Evolutionary conservation across 2,888 invertebrate species (phyloP).

Genomic region (Drosophila percnosoma): DNA sequence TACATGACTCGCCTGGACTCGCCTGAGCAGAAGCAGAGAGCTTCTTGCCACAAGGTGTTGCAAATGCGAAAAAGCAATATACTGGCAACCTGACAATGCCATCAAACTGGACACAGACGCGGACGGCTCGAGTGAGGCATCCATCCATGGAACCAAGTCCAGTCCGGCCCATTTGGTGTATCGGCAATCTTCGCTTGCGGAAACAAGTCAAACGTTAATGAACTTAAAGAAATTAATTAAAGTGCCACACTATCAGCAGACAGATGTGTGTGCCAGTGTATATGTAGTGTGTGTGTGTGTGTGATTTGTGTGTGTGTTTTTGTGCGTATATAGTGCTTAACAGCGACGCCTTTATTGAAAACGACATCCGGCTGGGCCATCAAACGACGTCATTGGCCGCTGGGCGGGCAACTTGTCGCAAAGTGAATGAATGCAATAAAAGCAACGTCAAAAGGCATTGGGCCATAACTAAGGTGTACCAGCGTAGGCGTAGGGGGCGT

Average conservation of each 20-base stretch:
- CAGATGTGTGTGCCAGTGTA: conserved; percentile 9
- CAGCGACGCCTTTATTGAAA: conserved; percentile 75
- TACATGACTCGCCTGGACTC: not conserved
- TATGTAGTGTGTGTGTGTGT: conserved; percentile 1
- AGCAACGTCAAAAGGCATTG: conserved; percentile 52
- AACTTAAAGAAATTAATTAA: conserved; percentile 81
- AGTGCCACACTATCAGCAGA: conserved; percentile 51
- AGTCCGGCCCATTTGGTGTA: conserved; percentile 59
- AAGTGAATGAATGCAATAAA: conserved; percentile 79
- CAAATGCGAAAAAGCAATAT: conserved; percentile 44
- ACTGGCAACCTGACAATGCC: conserved; percentile 44
- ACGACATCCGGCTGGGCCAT: conserved; percentile 73
- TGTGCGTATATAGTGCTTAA: conserved; percentile 55
- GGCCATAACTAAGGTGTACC: conserved; percentile 22
- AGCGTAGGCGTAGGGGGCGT: conserved; percentile 18
- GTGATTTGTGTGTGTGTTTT: conserved; percentile 7
- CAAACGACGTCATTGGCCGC: conserved; percentile 57
- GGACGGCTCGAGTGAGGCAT: not conserved
- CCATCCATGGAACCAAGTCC: conserved; percentile 1
- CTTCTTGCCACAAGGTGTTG: not conserved
- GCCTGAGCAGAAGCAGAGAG: not conserved
- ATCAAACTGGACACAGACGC: conserved; percentile 38
- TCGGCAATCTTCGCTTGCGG: conserved; percentile 52
- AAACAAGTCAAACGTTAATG: conserved; percentile 79
- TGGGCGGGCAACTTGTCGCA: conserved; percentile 34